Evolutionary conservation across 2,888 invertebrate genomes (phyloP).

Genomic region (Caenorhabditis becei): DNA sequence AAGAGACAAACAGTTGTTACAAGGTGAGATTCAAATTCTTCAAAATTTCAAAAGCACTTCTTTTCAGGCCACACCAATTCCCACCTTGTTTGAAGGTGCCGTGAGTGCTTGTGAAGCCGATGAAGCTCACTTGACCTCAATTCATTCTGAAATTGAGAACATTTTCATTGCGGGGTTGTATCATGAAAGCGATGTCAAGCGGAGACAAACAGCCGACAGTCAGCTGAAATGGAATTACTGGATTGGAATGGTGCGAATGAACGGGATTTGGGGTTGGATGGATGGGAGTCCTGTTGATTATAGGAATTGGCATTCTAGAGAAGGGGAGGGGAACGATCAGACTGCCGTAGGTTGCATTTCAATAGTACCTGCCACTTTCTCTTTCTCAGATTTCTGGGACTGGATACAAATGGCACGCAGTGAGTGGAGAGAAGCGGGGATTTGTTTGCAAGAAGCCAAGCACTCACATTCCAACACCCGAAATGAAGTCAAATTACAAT

Average conservation of each 20-base stretch:
- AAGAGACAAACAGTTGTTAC: not conserved
- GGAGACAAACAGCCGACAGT: too few species aligned
- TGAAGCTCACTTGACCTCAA: not conserved
- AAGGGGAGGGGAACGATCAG: not conserved
- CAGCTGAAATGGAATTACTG: not conserved
- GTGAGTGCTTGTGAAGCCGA: not conserved
- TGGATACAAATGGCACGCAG: not conserved
- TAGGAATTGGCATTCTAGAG: not conserved
- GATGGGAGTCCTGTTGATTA: not conserved
- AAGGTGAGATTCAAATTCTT: not conserved
- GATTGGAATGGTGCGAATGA: not conserved
- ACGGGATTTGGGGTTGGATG: not conserved
- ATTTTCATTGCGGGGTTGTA: not conserved
- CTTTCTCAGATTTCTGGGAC: not conserved
- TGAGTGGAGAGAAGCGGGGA: not conserved
- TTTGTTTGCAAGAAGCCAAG: not conserved
- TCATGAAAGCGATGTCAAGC: too few species aligned
- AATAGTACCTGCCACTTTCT: not conserved
- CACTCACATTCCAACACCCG: too few species aligned
- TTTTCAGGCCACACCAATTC: too few species aligned
- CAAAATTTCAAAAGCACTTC: not conserved
- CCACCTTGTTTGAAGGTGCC: not conserved
- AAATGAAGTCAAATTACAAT: not conserved
- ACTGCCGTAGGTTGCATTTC: not conserved
- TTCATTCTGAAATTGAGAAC: not conserved